Evolutionary conservation across 2,797 vertebrate species (phyloP).

Genomic region (Agapornis canus): DNA sequence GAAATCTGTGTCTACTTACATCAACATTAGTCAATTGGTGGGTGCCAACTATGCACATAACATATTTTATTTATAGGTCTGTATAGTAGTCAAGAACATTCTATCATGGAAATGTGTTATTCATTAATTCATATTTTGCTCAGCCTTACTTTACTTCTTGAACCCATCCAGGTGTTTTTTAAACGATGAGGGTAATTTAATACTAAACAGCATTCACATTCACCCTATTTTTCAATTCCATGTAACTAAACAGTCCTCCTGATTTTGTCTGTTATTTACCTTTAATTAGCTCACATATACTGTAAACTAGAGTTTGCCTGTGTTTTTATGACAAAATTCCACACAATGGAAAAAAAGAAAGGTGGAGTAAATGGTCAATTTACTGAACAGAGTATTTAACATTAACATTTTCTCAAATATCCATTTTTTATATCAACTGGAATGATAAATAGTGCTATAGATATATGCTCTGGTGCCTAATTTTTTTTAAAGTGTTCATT

Average conservation of each 20-base stretch:
- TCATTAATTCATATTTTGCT: constrained; percentile 79
- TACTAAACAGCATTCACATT: constrained; percentile 43
- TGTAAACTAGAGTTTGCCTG: not conserved
- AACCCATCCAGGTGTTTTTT: constrained; percentile 74
- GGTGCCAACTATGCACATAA: constrained; percentile 62
- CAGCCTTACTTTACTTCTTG: constrained; percentile 64
- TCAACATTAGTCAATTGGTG: constrained; percentile 62
- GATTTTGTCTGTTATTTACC: constrained; percentile 68
- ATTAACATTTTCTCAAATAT: constrained; percentile 29
- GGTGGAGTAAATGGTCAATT: not conserved
- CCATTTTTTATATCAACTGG: not conserved
- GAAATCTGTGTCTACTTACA: constrained; percentile 75
- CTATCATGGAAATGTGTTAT: constrained; percentile 73
- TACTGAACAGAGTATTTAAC: constrained; percentile 23
- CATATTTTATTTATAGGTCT: constrained; percentile 73
- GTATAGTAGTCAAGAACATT: constrained; percentile 68
- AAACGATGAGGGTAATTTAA: constrained; percentile 63
- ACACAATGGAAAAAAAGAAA: constrained; percentile 22
- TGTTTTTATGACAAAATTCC: constrained; percentile 43
- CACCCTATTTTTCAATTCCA: constrained; percentile 45
- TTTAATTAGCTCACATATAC: constrained; percentile 57
- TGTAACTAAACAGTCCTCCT: constrained; percentile 35
- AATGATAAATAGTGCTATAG: not conserved
- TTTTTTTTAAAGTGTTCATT: constrained; percentile 24
- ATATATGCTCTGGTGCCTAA: constrained; percentile 30